These are phyloP conservation scores for Pyrgus malvae DNA, from an alignment of 2,888 invertebrate species.

Conservation along the genomic window DNA sequence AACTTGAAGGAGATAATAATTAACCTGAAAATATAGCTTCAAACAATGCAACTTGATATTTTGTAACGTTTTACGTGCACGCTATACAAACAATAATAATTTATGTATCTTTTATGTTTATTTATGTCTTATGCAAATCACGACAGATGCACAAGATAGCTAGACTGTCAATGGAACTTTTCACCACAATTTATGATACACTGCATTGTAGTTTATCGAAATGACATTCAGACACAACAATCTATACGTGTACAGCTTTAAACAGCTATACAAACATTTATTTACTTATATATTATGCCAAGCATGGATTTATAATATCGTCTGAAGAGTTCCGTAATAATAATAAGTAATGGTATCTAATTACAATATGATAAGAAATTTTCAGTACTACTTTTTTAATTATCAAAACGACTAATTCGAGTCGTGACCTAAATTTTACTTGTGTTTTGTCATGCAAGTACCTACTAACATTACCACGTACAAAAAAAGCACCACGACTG, in stretches of 20 bases:
- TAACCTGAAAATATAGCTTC: neutral
- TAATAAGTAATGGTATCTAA: neutral
- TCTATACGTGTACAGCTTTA: neutral
- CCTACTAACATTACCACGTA: no score
- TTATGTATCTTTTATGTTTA: constrained; percentile 3
- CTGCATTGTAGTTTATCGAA: constrained; percentile 8
- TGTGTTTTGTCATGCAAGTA: neutral
- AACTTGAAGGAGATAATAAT: constrained; percentile 18
- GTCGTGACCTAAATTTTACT: no score
- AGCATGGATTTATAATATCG: constrained; percentile 1
- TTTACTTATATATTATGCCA: neutral
- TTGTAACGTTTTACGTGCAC: constrained; percentile 12
- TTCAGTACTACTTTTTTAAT: no score
- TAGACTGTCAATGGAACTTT: constrained; percentile 4
- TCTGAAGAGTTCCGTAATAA: constrained; percentile 16
- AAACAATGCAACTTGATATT: no score
- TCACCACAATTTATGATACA: constrained; percentile 11
- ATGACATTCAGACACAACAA: neutral
- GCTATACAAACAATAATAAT: constrained; percentile 3
- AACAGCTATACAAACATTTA: neutral
- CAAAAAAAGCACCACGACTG: no score
- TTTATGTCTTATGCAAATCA: constrained; percentile 10
- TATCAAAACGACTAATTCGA: no score
- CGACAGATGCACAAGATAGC: constrained; percentile 34
- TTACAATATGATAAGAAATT: no score